Base-by-base conservation (phyloP, 1,140 invertebrate species). In the Drosophila neocordata region DNA sequence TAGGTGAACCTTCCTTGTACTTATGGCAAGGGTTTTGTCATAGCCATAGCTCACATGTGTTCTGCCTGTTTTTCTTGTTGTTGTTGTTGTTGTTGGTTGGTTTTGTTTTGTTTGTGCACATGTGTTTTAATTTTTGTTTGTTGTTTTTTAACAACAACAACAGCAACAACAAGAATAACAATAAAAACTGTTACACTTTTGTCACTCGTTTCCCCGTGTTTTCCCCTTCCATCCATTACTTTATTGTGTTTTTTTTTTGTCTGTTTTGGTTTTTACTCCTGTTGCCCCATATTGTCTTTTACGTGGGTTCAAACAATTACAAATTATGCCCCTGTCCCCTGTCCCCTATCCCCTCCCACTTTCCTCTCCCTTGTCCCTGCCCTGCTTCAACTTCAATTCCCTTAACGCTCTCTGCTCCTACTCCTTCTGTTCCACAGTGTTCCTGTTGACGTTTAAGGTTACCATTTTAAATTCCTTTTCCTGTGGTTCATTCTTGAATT, bases 41-140 rank as follows among this genome's bases (percentile, higher is more conserved):
- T 71, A 51, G 73, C 57, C 74, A 77, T 78, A 72, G 71, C 72
- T 60, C 75, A 77, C 70, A 77, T 74, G 66, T 78, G 68, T 74
- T 57, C 41, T 20, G 15, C 27, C 27, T 31, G 27, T 31, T 31
- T 6, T 31, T 31, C 1, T 31, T 31, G 27, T 31, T 31, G 27
- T 31, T 31, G 27, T 24, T 24, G 15, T 44, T 31, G 60, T 38
- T 58, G 34, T 37, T 57, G 55, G 22, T 24, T 48, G 9, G 15
- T 48, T 18, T 48, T 65, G 58, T 72, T 65, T 58, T 64, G 62
- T 70, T 79, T 79, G 69, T 76, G 76, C 83, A 88, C 83, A 88
- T 88, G 83, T 88, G 83, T 88, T 88, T 88, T 88, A 88, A 88
- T 88, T 88, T 88, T 69, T 88, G 75, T 82, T 83, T 87, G 79